Conservation (phyloP, 1,140 invertebrate species). For the Listronotus oregonensis region DNA sequence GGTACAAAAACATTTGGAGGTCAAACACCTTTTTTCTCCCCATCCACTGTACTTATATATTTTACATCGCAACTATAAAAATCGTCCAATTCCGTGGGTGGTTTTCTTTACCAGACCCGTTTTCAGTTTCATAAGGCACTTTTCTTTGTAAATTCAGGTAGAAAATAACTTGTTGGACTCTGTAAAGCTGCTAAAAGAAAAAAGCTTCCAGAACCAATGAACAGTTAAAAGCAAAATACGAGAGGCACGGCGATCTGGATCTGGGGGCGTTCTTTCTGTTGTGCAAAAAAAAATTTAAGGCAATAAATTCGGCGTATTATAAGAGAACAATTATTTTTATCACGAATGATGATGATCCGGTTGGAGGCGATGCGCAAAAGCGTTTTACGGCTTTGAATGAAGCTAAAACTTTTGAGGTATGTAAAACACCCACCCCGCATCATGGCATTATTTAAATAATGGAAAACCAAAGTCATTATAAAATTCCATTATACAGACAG, state of each 20-base stretch:
- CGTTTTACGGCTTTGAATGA: constrained; percentile 45
- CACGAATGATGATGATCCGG: constrained; percentile 45
- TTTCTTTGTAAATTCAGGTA: constrained; percentile 21
- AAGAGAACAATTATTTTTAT: constrained; percentile 42
- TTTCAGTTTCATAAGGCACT: no score
- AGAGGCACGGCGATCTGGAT: constrained; percentile 39
- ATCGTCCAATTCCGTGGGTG: no score
- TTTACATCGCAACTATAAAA: no score
- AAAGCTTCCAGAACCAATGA: constrained; percentile 25
- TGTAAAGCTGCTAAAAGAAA: constrained; percentile 38
- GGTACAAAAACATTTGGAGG: no score
- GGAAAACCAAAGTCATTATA: no score
- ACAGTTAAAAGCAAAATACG: constrained; percentile 34
- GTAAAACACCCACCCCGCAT: no score
- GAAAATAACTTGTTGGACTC: constrained; percentile 40
- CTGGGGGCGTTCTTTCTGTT: constrained; percentile 42
- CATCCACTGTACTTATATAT: no score
- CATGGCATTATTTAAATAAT: no score
- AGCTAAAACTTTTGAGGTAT: constrained; percentile 42
- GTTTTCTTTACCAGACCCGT: no score
- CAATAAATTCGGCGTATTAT: constrained; percentile 40
- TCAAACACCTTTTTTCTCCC: no score
- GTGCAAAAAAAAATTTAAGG: constrained; percentile 44
- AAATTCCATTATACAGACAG: no score
- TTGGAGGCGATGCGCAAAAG: constrained; percentile 31